Evolutionary conservation across 2,797 vertebrate species (phyloP).

Genomic region (Macropus fuliginosus): DNA sequence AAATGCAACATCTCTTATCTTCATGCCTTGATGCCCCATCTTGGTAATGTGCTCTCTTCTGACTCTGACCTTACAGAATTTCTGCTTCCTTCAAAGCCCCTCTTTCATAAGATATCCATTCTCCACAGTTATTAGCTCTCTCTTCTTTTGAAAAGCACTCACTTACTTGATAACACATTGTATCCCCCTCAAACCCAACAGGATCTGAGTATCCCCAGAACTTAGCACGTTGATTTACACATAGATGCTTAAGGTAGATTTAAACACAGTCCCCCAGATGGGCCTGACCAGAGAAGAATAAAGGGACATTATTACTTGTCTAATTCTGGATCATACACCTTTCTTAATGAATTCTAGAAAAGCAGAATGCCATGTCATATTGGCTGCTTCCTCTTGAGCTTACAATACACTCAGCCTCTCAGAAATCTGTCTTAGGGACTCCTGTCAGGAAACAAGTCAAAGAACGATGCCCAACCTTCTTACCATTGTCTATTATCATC

Average conservation of each 20-base stretch:
- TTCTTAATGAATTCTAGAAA: not conserved
- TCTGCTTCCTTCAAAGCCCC: not conserved
- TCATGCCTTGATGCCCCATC: not conserved
- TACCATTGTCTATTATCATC: not conserved
- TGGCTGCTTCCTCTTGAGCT: not conserved
- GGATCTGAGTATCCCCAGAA: not conserved
- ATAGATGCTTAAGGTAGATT: not conserved
- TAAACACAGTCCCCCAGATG: not conserved
- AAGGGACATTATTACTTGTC: not conserved
- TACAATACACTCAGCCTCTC: not conserved
- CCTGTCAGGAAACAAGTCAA: not conserved
- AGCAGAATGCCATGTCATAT: not conserved
- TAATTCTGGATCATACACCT: not conserved
- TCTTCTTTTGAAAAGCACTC: not conserved
- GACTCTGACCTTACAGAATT: not conserved
- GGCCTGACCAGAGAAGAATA: not conserved
- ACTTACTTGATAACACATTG: not conserved
- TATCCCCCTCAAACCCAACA: not conserved
- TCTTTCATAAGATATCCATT: not conserved
- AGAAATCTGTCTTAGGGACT: not conserved
- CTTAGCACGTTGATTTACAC: not conserved
- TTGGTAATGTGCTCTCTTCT: not conserved
- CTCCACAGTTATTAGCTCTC: not conserved
- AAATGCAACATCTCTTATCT: not conserved
- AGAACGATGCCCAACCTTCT: not conserved